phyloP scores from a whole-genome alignment of 2,797 vertebrate genomes.

The Lycodopsis pacificus region DNA sequence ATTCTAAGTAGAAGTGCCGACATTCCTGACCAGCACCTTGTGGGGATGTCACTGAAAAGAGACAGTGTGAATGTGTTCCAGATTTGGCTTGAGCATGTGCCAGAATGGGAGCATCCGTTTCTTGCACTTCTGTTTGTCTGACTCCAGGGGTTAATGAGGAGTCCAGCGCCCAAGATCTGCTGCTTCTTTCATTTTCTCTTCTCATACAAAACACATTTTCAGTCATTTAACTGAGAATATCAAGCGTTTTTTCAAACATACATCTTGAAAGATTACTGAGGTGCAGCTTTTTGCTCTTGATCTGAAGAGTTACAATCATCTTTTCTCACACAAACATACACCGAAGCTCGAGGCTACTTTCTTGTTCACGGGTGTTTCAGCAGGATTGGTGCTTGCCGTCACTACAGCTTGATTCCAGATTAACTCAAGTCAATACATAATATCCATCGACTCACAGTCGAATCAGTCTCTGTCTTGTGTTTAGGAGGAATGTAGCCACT shows the following conservation, averaged over 20 bases:
- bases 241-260: not conserved
- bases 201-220: constrained; percentile 17
- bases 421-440: not conserved
- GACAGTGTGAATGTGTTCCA: constrained; percentile 71
- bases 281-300: not conserved
- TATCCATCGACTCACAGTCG: not conserved
- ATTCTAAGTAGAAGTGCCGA: constrained; percentile 73
- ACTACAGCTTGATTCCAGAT: not conserved
- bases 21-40: constrained; percentile 77
- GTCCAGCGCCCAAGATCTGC: constrained; percentile 35
- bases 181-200: constrained; percentile 34
- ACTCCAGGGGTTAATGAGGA: constrained; percentile 64
- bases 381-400: not conserved
- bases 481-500: constrained; percentile 4
- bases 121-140: constrained; percentile 65
- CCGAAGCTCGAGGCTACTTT: not conserved
- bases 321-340: constrained; percentile 2
- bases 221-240: constrained; percentile 4
- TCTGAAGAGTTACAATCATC: not conserved
- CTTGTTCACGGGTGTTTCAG: not conserved
- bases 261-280: not conserved
- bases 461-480: not conserved
- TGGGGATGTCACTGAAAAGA: constrained; percentile 75
- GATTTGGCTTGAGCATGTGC: constrained; percentile 58
- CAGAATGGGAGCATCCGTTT: constrained; percentile 63